Percentiles rank a stretch among this genome's conserved stretches.
These are phyloP conservation scores for Heterodera filipjevi DNA, from an alignment of 2,888 invertebrate species.

Conservation along the genomic window DNA sequence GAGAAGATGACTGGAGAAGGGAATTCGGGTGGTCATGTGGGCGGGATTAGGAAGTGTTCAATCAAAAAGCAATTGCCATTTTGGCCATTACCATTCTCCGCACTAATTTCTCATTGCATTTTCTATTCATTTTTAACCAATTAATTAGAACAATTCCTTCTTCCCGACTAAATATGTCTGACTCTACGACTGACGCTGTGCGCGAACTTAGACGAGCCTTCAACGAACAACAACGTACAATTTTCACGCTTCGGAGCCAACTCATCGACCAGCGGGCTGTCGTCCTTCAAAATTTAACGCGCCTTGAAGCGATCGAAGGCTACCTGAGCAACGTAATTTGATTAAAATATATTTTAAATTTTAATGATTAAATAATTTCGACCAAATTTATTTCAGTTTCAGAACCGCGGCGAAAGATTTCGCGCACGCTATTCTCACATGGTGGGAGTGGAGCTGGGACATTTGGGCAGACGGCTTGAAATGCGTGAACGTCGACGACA, in stretches of 20 bases:
- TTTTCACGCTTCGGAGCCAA: background rate
- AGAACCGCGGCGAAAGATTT: background rate
- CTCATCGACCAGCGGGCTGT: background rate
- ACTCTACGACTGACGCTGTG: background rate
- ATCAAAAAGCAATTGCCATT: too few species aligned
- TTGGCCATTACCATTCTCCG: too few species aligned
- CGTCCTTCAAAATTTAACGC: background rate
- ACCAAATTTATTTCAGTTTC: too few species aligned
- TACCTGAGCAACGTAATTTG: background rate
- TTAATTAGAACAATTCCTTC: too few species aligned
- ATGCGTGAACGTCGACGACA: background rate
- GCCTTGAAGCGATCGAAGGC: background rate
- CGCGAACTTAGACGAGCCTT: background rate
- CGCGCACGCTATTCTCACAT: background rate
- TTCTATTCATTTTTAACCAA: too few species aligned
- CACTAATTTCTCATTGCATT: too few species aligned
- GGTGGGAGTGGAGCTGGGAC: background rate
- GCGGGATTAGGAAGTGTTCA: background rate
- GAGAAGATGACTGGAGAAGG: too few species aligned
- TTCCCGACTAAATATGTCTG: background rate
- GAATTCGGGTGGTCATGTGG: background rate
- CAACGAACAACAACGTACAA: background rate
- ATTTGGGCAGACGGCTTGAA: background rate
- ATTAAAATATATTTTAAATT: too few species aligned
- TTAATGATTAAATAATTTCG: too few species aligned